Evolutionary conservation across 2,797 vertebrate species (phyloP), one percentile per base, ranked within the genome.

Genomic region (Aselliscus stoliczkanus): DNA sequence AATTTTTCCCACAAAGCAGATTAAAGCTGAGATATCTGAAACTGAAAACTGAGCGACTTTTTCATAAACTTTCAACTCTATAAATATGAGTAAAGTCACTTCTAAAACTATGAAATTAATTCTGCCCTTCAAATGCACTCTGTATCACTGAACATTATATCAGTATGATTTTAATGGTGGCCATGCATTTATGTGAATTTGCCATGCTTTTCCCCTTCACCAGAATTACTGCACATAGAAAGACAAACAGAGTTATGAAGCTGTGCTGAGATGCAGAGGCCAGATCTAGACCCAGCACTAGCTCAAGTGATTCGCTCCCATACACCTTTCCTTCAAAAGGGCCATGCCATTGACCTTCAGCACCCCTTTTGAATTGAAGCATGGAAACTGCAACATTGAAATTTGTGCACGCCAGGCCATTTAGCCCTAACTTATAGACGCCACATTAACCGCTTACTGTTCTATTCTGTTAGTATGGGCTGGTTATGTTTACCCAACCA

Each of bases 101-200:
- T 62, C 62, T 6, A 67, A 94, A 92, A 77, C 47, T 25, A 42
- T 60, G 62, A 23, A n/a, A 44, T 81, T 52, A 80, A 81, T 73
- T 76, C 62, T 94, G 75, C 47, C 44, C 83, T 88, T 72, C 47
- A 75, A 64, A 52, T 75, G 73, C 86, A 58, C 69, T 73, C 31
- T 62, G 15, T 73, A 12, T 27, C 44, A 10, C n/a, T 42, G 17
- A 23, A 86, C 25, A 13, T 62, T 42, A 17, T 13, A 72, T n/a
- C 52, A 73, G 15, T 64, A 50, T 73, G 34, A 80, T 52, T 93
- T 70, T 58, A 91, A 65, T 52, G 27, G 6, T 73, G 60, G 56
- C 23, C 69, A 34, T 9, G 42, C 50, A 67, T 20, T 75, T 86
- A 44, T n/a, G 37, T 50, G 89, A 62, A n/a, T 75, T 37, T 64